Percentiles rank a stretch among this genome's conserved stretches.
Evolutionary conservation across 2,797 vertebrate species (phyloP).

Genomic region (Phoeniculus purpureus): DNA sequence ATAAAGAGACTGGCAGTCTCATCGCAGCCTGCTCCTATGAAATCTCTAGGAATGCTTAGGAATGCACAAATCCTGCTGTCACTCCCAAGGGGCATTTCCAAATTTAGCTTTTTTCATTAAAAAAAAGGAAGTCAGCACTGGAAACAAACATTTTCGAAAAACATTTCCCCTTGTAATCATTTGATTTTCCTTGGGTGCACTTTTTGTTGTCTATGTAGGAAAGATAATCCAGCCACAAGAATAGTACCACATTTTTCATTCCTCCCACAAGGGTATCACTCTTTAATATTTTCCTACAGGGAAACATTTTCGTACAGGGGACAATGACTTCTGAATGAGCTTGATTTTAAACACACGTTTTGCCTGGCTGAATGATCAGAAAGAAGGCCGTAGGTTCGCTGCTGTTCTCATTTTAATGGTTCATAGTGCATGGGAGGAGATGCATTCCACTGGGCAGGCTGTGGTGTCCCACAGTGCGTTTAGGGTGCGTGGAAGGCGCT

Average conservation of each 20-base stretch:
- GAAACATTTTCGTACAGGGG: background rate
- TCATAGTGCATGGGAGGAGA: background rate
- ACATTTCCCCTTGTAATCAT: background rate
- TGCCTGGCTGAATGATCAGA: background rate
- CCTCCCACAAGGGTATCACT: background rate
- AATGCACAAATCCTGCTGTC: background rate
- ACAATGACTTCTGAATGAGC: background rate
- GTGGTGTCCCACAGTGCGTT: background rate
- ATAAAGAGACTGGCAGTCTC: background rate
- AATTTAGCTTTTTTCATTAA: background rate
- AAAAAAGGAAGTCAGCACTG: background rate
- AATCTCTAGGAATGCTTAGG: background rate
- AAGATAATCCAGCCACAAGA: background rate
- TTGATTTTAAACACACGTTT: background rate
- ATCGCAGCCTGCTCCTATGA: background rate
- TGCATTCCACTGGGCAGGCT: fast-evolving
- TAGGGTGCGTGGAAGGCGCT: background rate
- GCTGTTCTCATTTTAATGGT: background rate
- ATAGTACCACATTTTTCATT: background rate
- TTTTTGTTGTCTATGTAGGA: background rate
- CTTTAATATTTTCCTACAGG: background rate
- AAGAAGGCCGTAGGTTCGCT: background rate
- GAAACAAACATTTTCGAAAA: background rate
- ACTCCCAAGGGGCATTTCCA: background rate
- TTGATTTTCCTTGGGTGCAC: background rate